phyloP scores from a whole-genome alignment of 2,113 vertebrate genomes.

The Zingel zingel region DNA sequence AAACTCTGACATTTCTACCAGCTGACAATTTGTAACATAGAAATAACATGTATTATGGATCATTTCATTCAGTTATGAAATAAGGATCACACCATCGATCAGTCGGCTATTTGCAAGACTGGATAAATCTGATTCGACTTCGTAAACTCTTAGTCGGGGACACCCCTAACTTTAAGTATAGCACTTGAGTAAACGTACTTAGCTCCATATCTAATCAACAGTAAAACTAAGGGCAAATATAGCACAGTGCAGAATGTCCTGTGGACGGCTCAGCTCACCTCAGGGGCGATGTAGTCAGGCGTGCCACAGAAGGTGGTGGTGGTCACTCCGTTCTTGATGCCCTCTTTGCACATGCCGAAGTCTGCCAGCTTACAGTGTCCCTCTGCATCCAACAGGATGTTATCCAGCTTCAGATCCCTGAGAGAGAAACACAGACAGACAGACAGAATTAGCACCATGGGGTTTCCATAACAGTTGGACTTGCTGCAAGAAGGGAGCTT shows the following conservation, averaged over 20 bases:
- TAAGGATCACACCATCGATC: too few relatives aligned
- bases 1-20: too few relatives aligned
- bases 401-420: constrained; percentile 99
- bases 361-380: constrained; percentile 99
- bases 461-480: neutral
- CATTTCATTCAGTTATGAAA: too few relatives aligned
- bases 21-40: too few relatives aligned
- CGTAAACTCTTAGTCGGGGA: too few relatives aligned
- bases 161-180: too few relatives aligned
- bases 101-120: too few relatives aligned
- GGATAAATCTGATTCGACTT: too few relatives aligned
- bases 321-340: constrained; percentile 95
- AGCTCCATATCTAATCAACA: neutral
- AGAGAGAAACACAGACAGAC: constrained; percentile 19
- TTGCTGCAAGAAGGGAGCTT: constrained; percentile 8
- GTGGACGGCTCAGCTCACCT: constrained; percentile 84
- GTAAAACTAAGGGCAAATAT: neutral
- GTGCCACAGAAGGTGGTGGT: constrained; percentile 99
- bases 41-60: too few relatives aligned
- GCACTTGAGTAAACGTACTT: too few relatives aligned
- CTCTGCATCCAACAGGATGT: constrained; percentile 98
- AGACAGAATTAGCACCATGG: constrained; percentile 26
- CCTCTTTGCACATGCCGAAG: constrained; percentile 99
- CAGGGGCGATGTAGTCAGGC: constrained; percentile 97
- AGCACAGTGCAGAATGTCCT: neutral